These are phyloP conservation scores for Lutjanus erythropterus DNA, from an alignment of 2,113 vertebrate species.

Conservation along the genomic window DNA sequence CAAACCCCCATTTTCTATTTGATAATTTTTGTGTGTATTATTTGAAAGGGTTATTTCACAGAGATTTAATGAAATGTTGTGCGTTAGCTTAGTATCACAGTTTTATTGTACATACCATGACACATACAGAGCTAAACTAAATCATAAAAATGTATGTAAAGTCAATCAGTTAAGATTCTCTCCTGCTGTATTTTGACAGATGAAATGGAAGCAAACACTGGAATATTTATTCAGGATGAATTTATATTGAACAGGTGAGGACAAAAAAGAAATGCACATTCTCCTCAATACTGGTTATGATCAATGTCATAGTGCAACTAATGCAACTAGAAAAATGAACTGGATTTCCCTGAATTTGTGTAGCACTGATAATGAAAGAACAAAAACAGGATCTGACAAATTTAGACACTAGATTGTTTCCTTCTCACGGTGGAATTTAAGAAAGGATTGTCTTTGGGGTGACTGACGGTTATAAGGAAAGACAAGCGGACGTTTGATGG, in stretches of 20 bases:
- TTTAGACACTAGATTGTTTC: neutral
- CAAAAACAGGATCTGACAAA: conserved; percentile 46
- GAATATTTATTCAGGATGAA: too few species aligned
- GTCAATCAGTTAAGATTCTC: too few species aligned
- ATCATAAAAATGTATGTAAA: too few species aligned
- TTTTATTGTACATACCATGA: neutral
- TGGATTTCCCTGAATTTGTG: conserved; percentile 16
- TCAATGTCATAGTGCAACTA: neutral
- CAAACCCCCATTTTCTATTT: neutral
- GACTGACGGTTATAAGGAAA: neutral
- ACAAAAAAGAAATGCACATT: neutral
- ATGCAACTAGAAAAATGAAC: neutral
- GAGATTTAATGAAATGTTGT: neutral
- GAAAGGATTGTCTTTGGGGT: neutral
- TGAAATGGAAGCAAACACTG: neutral
- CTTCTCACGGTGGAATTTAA: neutral
- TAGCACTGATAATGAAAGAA: conserved; percentile 44
- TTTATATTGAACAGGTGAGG: too few species aligned
- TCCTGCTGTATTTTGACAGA: neutral
- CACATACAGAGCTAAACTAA: neutral
- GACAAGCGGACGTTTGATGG: neutral
- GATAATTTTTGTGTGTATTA: neutral
- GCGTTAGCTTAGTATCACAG: neutral
- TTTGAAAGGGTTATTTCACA: neutral
- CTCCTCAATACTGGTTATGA: neutral